Evolutionary conservation across 2,797 vertebrate genomes (phyloP), one percentile per base, ranked within the genome.

Genomic region (Pseudotriccus pelzelni): DNA sequence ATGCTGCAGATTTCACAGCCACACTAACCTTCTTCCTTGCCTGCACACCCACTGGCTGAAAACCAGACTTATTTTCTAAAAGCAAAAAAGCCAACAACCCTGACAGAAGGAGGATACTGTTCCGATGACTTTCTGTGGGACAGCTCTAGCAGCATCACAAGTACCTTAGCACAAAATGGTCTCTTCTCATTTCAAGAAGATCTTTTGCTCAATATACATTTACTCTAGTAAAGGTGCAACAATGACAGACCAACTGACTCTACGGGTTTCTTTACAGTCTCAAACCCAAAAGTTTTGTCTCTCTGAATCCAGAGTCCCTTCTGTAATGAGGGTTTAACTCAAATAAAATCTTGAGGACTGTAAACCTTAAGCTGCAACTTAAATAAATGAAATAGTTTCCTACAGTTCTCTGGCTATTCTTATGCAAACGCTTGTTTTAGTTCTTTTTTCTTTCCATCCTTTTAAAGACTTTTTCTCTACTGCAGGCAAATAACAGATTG

Each of bases 11-110:
- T 75, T 66, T 84, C 36, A 46, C 2, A 2, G 23, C 47, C 49
- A 2, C 0, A 0, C 8, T 27, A 37, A 72, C 43, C 36, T 47
- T 30, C 37, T 25, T 62, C 73, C 36, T 72, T 19, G 27, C 36
- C 81, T 15, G 39, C 24, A 19, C 4, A 0, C 36, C 75, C 46
- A 5, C 13, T 39, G 2, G 44, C 64, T 43, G 37, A 92, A 90
- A 87, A 78, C 1, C 43, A 92, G 24, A 18, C 10, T 74, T 30
- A 39, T 72, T 87, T 89, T 27, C 68, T 43, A 34, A 47, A 59
- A 78, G 28, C 52, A 50, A 67, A 12, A 47, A 85, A 89, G 30
- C 50, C 43, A 36, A 10, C 1, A 18, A 23, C 6, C 8, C 56
- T 39, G 47, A 17, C 3, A 19, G 53, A 59, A 64, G 50, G 37